phyloP scores from a whole-genome alignment of 2,888 invertebrate genomes.

The Ormia ochracea region DNA sequence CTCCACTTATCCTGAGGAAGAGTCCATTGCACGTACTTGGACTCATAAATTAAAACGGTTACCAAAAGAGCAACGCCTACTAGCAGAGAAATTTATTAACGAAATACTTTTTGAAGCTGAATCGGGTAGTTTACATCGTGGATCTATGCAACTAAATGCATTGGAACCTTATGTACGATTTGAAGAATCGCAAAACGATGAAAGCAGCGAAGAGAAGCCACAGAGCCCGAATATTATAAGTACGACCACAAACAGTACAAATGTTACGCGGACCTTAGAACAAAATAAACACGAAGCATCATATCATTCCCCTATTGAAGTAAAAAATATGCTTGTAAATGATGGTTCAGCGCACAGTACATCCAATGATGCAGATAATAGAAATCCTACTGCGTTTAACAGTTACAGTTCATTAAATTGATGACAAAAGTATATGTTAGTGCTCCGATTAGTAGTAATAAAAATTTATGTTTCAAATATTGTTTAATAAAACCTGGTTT shows the following conservation, averaged over 20 bases:
- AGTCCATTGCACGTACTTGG: constrained; percentile 74
- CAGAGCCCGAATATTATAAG: constrained; percentile 67
- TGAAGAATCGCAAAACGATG: constrained; percentile 65
- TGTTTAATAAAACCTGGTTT: too few species aligned
- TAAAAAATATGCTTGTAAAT: constrained; percentile 25
- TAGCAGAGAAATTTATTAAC: constrained; percentile 75
- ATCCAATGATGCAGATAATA: constrained; percentile 18
- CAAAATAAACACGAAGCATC: background rate
- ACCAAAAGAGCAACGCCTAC: constrained; percentile 71
- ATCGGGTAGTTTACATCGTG: constrained; percentile 72
- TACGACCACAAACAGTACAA: constrained; percentile 1
- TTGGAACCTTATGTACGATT: constrained; percentile 73
- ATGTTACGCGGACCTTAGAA: constrained; percentile 53
- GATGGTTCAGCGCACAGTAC: constrained; percentile 4
- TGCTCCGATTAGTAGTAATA: too few species aligned
- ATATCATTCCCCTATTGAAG: constrained; percentile 8
- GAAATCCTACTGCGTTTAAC: constrained; percentile 11
- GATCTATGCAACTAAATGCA: constrained; percentile 73
- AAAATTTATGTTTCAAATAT: too few species aligned
- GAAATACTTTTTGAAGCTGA: constrained; percentile 75
- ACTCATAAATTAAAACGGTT: constrained; percentile 72
- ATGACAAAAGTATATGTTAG: background rate
- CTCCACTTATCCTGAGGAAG: constrained; percentile 72
- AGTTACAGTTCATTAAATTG: constrained; percentile 27
- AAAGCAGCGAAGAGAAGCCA: constrained; percentile 69